A percentile compares a stretch with the other conserved stretches of the same genome.
phyloP scores from a whole-genome alignment of 2,797 vertebrate genomes.

The Odontamblyopus rebecca region DNA sequence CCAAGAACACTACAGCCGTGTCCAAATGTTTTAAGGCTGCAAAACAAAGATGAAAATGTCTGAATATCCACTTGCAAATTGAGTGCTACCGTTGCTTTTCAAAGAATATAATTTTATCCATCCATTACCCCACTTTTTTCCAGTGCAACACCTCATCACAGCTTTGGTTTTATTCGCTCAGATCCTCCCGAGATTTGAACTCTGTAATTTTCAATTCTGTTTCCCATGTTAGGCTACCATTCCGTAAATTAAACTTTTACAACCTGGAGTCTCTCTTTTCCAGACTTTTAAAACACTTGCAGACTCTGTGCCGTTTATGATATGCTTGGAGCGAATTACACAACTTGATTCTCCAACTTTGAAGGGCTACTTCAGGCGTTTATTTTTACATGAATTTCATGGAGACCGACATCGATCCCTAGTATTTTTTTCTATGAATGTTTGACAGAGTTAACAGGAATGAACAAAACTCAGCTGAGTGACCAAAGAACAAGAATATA shows the following conservation, averaged over 20 bases:
- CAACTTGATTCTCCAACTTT: background rate
- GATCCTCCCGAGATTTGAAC: conserved; percentile 35
- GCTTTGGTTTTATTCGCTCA: conserved; percentile 27
- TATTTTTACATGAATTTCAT: background rate
- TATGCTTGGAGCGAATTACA: background rate
- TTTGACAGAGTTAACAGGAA: too few relatives aligned
- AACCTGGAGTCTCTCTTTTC: conserved; percentile 37
- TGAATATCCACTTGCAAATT: background rate
- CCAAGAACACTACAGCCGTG: too few relatives aligned
- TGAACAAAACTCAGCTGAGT: too few relatives aligned
- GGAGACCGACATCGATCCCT: too few relatives aligned
- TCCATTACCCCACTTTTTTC: background rate
- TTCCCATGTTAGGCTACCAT: conserved; percentile 39
- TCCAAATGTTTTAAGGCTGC: too few relatives aligned
- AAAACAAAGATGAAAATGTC: background rate
- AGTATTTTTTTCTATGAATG: background rate
- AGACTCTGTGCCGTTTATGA: background rate
- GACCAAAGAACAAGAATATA: too few relatives aligned
- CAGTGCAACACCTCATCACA: conserved; percentile 11
- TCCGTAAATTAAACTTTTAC: conserved; percentile 39
- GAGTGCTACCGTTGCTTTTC: background rate
- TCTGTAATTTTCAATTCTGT: conserved; percentile 28
- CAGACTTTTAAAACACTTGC: conserved; percentile 1
- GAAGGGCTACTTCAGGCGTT: background rate
- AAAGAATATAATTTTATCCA: background rate